These are phyloP conservation scores for Automeris io DNA, from an alignment of 2,888 invertebrate genomes.

Conservation along the genomic window DNA sequence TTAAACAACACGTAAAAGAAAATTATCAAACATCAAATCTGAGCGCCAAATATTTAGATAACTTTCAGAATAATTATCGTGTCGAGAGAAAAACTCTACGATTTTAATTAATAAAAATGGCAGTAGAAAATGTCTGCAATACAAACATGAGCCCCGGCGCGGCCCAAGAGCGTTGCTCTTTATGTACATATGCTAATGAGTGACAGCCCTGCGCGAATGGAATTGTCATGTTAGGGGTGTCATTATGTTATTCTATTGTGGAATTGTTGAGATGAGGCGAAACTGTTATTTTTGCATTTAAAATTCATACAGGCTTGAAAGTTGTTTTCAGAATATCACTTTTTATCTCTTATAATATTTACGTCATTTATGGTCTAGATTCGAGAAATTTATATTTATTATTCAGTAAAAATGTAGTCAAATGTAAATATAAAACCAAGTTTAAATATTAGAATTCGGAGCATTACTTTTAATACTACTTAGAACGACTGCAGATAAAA, in stretches of 20 bases:
- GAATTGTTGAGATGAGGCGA: slow-evolving; percentile 37
- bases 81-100: slow-evolving; percentile 31
- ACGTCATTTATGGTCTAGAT: too few species aligned
- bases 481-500: too few species aligned
- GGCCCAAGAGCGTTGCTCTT: slow-evolving; percentile 53
- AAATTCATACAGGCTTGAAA: slow-evolving; percentile 1
- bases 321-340: neutral
- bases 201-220: slow-evolving; percentile 68
- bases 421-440: too few species aligned
- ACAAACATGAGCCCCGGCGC: slow-evolving; percentile 47
- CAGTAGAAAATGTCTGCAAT: slow-evolving; percentile 51
- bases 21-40: slow-evolving; percentile 23
- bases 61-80: slow-evolving; percentile 41
- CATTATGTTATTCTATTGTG: slow-evolving; percentile 48
- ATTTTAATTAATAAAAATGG: slow-evolving; percentile 71
- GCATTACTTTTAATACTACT: too few species aligned
- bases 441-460: too few species aligned
- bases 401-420: too few species aligned
- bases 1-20: slow-evolving; percentile 12
- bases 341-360: too few species aligned
- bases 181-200: slow-evolving; percentile 73
- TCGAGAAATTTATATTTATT: too few species aligned
- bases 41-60: slow-evolving; percentile 35
- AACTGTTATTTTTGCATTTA: slow-evolving; percentile 51
- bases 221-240: slow-evolving; percentile 71